A percentile compares a stretch with the other conserved stretches of the same genome.
Evolutionary conservation across 2,888 invertebrate genomes (phyloP).

Genomic region (Plutella xylostella): DNA sequence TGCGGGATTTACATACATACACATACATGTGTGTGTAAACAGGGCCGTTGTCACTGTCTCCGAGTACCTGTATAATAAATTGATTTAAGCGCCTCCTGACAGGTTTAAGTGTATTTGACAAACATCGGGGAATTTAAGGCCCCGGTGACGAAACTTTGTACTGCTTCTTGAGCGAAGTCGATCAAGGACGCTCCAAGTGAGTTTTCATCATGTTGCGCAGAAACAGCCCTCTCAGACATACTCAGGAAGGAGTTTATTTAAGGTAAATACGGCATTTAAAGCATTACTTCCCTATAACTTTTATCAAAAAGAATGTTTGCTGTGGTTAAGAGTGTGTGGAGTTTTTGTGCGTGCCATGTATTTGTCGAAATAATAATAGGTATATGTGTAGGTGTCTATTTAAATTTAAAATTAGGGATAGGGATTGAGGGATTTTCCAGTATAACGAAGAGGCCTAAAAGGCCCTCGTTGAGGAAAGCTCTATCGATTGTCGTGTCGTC

Average conservation of each 20-base stretch:
- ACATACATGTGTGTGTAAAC: slow-evolving; percentile 34
- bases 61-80: slow-evolving; percentile 63
- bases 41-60: slow-evolving; percentile 46
- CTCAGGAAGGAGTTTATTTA: slow-evolving; percentile 23
- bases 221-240: slow-evolving; percentile 26
- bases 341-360: too few species aligned
- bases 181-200: slow-evolving; percentile 34
- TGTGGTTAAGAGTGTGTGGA: too few species aligned
- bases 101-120: slow-evolving; percentile 63
- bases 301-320: too few species aligned
- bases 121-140: slow-evolving; percentile 61
- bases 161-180: slow-evolving; percentile 33
- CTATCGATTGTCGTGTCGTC: too few species aligned
- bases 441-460: too few species aligned
- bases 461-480: too few species aligned
- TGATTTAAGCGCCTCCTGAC: slow-evolving; percentile 65
- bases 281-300: too few species aligned
- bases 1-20: slow-evolving; percentile 58
- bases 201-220: slow-evolving; percentile 33
- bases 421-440: too few species aligned
- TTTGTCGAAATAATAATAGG: too few species aligned
- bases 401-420: too few species aligned
- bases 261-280: slow-evolving; percentile 23
- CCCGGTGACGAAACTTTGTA: slow-evolving; percentile 53
- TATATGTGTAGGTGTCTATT: too few species aligned